Percentiles rank a stretch among this genome's conserved stretches.
Evolutionary conservation across 2,888 invertebrate genomes (phyloP).

Genomic region (Drosophila merina): DNA sequence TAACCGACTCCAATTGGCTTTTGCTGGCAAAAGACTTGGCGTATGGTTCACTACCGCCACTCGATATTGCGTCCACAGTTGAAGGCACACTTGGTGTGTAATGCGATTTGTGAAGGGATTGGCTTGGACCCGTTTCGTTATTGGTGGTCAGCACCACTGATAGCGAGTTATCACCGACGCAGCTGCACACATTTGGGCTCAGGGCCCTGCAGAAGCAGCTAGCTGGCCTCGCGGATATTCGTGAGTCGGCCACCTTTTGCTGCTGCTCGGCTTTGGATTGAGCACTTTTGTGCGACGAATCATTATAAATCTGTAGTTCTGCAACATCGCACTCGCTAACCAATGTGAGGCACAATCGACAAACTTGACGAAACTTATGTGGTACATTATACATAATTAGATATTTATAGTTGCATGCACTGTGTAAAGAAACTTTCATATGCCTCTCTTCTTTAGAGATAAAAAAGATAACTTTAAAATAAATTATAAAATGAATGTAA

Average conservation of each 20-base stretch:
- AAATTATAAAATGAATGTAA: constrained; percentile 75
- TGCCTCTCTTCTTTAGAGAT: constrained; percentile 51
- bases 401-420: constrained; percentile 50
- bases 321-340: constrained; percentile 90
- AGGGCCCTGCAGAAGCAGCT: constrained; percentile 57
- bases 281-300: constrained; percentile 38
- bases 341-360: constrained; percentile 95
- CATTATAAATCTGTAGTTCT: constrained; percentile 85
- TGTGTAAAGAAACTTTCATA: constrained; percentile 49
- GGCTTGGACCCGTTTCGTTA: constrained; percentile 48
- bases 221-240: constrained; percentile 43
- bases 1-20: constrained; percentile 35
- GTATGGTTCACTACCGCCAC: constrained; percentile 42
- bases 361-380: constrained; percentile 96
- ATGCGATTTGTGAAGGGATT: constrained; percentile 47
- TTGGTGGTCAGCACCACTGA: constrained; percentile 52
- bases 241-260: constrained; percentile 37
- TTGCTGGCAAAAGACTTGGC: constrained; percentile 47
- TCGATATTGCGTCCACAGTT: constrained; percentile 45
- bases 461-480: constrained; percentile 71
- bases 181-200: constrained; percentile 59
- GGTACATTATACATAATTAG: constrained; percentile 95
- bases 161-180: constrained; percentile 63
- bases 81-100: constrained; percentile 71
- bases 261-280: constrained; percentile 27